Evolutionary conservation across 2,888 invertebrate species (phyloP), one percentile per base, ranked within the genome.

Genomic region (Horisme vitalbata): DNA sequence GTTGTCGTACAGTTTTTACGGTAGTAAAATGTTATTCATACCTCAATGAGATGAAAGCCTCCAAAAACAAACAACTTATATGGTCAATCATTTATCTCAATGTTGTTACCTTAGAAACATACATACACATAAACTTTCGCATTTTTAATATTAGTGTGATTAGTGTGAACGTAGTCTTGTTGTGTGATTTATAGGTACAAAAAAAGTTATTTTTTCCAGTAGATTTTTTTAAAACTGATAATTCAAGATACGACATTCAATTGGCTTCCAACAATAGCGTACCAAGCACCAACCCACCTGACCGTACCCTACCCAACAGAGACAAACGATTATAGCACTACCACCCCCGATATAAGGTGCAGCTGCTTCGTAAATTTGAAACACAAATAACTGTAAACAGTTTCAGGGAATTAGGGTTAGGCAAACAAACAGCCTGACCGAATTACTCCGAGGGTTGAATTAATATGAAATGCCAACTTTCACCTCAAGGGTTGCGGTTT

Each of bases 341-440:
- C 41, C 7, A 13, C 5, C 33, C 41, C 21, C 13, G 4, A 32
- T 30, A 8, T 44, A 43, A 45, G 45, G 47, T 45, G 10, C 44
- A 44, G 38, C 13, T 30, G 39, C 26, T 24, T 65, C 70, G 69
- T 72, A 75, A 83, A 83, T 83, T 81, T 74, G 63, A 63, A 79
- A 71, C 71, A 67, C 69, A 78, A 79, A 78, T 64, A 74, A 77
- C 63, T 68, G 67, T 58, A 63, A 65, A 58, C 73, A 70, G 71
- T 75, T 68, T 18, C 18, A 18, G 1, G 6, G 6, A 18, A 18
- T 5, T 5, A 18, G 71, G 70, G 62, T 57, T 14, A 67, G 65
- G 73, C 75, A 74, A 75, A 74, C 75, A 74, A 76, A 75, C 71
- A 68, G 59, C 62, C 68, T 62, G 41, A 52, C 38, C 31, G 65